phyloP scores from a whole-genome alignment of 2,888 invertebrate genomes.

The Drosophila suboccidentalis region DNA sequence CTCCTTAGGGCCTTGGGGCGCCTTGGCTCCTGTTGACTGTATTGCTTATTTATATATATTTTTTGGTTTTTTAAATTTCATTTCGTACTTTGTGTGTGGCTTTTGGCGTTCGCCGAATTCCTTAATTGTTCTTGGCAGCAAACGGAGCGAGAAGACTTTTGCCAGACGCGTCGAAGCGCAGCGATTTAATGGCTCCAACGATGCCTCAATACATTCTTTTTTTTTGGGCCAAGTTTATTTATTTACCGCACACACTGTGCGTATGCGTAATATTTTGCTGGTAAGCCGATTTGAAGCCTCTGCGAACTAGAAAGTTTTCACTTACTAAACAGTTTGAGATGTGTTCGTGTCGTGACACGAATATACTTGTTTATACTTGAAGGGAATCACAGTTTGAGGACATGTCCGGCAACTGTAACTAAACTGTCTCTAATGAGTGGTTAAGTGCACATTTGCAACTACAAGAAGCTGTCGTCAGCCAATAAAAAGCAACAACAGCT shows the following conservation, averaged over 20 bases:
- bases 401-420: constrained; percentile 5
- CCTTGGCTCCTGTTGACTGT: constrained; percentile 24
- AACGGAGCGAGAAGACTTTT: constrained; percentile 55
- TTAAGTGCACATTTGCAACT: constrained; percentile 68
- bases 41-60: constrained; percentile 20
- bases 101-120: constrained; percentile 62
- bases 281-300: constrained; percentile 58
- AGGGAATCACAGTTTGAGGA: neutral
- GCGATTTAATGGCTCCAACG: constrained; percentile 64
- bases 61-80: constrained; percentile 45
- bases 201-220: constrained; percentile 56
- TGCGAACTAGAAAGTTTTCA: constrained; percentile 1
- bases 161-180: constrained; percentile 57
- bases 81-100: constrained; percentile 56
- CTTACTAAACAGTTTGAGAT: neutral
- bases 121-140: constrained; percentile 68
- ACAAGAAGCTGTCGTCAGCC: constrained; percentile 53
- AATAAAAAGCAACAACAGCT: constrained; percentile 61
- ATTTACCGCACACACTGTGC: constrained; percentile 42
- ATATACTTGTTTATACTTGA: neutral
- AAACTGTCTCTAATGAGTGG: constrained; percentile 75
- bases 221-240: constrained; percentile 48
- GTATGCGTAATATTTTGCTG: constrained; percentile 57
- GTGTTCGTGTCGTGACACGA: constrained; percentile 5
- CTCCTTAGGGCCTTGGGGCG: constrained; percentile 56